Percentiles rank a stretch among this genome's conserved stretches.
Conservation (phyloP, 1,140 invertebrate genomes). For the Stegodyphus dumicola region DNA sequence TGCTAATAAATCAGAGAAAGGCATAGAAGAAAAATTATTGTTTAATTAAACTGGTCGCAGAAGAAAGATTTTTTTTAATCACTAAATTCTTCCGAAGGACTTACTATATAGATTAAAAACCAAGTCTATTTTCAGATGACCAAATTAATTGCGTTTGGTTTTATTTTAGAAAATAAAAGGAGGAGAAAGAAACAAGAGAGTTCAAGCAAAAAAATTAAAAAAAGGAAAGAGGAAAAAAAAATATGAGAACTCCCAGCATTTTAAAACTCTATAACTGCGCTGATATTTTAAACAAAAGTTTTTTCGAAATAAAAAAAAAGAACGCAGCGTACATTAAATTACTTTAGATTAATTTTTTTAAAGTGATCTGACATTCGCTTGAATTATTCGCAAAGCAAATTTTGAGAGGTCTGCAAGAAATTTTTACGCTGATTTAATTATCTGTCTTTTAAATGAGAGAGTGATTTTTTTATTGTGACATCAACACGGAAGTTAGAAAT, state of each 20-base stretch:
- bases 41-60: slow-evolving; percentile 21
- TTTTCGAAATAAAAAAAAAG: no score
- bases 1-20: neutral
- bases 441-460: no score
- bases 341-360: slow-evolving; percentile 50
- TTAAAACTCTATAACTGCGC: slow-evolving; percentile 16
- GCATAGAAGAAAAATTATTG: neutral
- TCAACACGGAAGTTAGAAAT: no score
- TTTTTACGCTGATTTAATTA: no score
- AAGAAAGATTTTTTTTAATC: slow-evolving; percentile 1
- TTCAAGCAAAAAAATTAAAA: no score
- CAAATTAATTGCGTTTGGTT: slow-evolving; percentile 32
- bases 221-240: no score
- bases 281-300: neutral
- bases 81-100: neutral
- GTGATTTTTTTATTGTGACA: no score
- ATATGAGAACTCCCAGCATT: slow-evolving; percentile 1
- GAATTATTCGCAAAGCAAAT: slow-evolving; percentile 23
- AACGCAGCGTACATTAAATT: slow-evolving; percentile 32
- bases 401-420: neutral
- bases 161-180: slow-evolving; percentile 3
- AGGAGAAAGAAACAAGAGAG: neutral
- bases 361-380: slow-evolving; percentile 37
- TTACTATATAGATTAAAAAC: slow-evolving; percentile 23
- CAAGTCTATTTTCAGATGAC: slow-evolving; percentile 28